Evolutionary conservation across 2,888 invertebrate species (phyloP).

Genomic region (Luffia ferchaultella): DNA sequence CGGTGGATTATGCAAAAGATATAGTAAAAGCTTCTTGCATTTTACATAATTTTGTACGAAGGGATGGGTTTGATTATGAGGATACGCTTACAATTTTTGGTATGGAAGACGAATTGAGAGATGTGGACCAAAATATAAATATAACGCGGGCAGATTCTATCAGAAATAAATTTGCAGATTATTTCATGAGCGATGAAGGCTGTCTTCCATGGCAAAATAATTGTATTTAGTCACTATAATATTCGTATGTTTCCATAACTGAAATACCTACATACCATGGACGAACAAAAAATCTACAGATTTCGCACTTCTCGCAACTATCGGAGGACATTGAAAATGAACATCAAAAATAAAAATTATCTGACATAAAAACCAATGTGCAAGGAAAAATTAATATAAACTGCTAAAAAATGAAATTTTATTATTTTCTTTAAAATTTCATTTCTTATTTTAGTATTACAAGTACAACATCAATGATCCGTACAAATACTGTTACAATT

Average conservation of each 20-base stretch:
- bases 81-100: constrained; percentile 17
- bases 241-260: constrained; percentile 9
- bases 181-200: constrained; percentile 18
- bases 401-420: constrained; percentile 15
- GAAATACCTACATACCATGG: constrained; percentile 4
- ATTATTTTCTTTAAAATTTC: too few species aligned
- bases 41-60: constrained; percentile 19
- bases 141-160: constrained; percentile 18
- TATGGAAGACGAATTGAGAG: constrained; percentile 18
- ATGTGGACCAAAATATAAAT: too few species aligned
- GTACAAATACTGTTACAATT: too few species aligned
- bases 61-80: constrained; percentile 19
- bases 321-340: constrained; percentile 4
- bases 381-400: constrained; percentile 16
- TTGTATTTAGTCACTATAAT: constrained; percentile 15
- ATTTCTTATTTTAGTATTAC: too few species aligned
- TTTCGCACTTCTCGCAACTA: not conserved
- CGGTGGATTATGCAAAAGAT: constrained; percentile 17
- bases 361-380: constrained; percentile 7
- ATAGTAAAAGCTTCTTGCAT: constrained; percentile 18
- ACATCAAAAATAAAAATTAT: constrained; percentile 8
- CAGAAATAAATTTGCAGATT: constrained; percentile 20
- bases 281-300: not conserved
- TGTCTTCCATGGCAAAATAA: constrained; percentile 19
- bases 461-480: too few species aligned